These are phyloP conservation scores for Chironomus tepperi DNA, from an alignment of 1,140 invertebrate genomes.

Conservation along the genomic window DNA sequence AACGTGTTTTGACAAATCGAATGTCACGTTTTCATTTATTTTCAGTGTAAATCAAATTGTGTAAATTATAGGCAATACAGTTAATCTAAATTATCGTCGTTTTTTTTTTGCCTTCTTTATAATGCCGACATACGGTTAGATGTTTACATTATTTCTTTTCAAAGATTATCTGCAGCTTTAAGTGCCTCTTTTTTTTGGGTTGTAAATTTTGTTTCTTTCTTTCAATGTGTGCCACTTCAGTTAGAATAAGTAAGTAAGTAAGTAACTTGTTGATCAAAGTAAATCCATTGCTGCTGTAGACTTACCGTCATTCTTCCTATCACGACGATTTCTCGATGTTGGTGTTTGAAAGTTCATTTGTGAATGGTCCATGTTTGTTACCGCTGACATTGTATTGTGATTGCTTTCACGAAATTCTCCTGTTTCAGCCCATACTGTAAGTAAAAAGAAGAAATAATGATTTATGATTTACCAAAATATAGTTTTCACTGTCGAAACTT, in stretches of 20 bases:
- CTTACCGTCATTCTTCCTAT: slow-evolving; percentile 56
- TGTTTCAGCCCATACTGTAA: slow-evolving; percentile 76
- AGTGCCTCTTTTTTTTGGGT: too few species aligned
- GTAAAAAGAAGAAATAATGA: slow-evolving; percentile 42
- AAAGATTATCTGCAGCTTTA: too few species aligned
- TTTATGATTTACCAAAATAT: slow-evolving; percentile 29
- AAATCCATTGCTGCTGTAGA: neutral
- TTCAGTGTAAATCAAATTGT: neutral
- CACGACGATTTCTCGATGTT: slow-evolving; percentile 47
- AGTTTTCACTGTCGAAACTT: too few species aligned
- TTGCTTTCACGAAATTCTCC: slow-evolving; percentile 71
- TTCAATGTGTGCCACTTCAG: too few species aligned
- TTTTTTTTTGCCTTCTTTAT: neutral
- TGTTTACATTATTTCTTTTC: neutral
- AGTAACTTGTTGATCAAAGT: neutral
- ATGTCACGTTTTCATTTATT: neutral
- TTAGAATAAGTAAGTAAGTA: neutral
- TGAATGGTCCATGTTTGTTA: slow-evolving; percentile 53
- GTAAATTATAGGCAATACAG: slow-evolving; percentile 4
- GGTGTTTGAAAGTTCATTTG: slow-evolving; percentile 51
- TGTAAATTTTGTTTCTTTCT: too few species aligned
- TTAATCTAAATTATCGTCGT: neutral
- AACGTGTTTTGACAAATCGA: slow-evolving; percentile 6
- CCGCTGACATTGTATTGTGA: slow-evolving; percentile 57
- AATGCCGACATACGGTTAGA: neutral